These are phyloP conservation scores for Dreissena rostriformis DNA, from an alignment of 1,140 invertebrate genomes.

Conservation along the genomic window DNA sequence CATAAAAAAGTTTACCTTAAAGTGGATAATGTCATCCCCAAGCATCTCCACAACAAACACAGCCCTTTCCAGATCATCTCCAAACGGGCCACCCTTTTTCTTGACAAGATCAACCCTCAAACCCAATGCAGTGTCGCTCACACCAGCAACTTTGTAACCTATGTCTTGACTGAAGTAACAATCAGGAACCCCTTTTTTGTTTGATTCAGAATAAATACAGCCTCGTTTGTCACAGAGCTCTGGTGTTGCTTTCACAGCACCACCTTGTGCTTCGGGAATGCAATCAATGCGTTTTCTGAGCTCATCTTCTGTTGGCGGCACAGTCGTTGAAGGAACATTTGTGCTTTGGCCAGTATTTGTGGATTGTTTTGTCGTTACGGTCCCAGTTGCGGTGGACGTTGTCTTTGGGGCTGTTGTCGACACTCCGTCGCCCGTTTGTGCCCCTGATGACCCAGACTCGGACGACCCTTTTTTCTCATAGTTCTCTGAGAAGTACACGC, in stretches of 20 bases:
- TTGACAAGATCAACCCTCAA: constrained; percentile 51
- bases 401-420: not conserved
- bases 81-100: constrained; percentile 60
- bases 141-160: constrained; percentile 49
- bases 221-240: constrained; percentile 61
- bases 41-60: constrained; percentile 63
- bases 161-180: constrained; percentile 29
- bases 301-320: constrained; percentile 1
- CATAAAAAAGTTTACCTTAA: constrained; percentile 62
- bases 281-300: constrained; percentile 65
- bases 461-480: constrained; percentile 29
- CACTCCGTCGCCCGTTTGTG: constrained; percentile 4
- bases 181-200: not conserved
- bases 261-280: constrained; percentile 61
- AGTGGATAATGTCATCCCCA: constrained; percentile 59
- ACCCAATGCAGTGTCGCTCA: constrained; percentile 48
- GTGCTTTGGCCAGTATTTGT: not conserved
- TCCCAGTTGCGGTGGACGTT: not conserved
- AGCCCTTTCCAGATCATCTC: constrained; percentile 47
- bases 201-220: constrained; percentile 57
- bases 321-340: not conserved
- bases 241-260: constrained; percentile 45
- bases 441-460: too few species aligned
- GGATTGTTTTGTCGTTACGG: not conserved
- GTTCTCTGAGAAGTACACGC: constrained; percentile 57